Percentiles rank a stretch among this genome's conserved stretches.
Evolutionary conservation across 1,140 invertebrate genomes (phyloP).

Genomic region (Micrasema longulum): DNA sequence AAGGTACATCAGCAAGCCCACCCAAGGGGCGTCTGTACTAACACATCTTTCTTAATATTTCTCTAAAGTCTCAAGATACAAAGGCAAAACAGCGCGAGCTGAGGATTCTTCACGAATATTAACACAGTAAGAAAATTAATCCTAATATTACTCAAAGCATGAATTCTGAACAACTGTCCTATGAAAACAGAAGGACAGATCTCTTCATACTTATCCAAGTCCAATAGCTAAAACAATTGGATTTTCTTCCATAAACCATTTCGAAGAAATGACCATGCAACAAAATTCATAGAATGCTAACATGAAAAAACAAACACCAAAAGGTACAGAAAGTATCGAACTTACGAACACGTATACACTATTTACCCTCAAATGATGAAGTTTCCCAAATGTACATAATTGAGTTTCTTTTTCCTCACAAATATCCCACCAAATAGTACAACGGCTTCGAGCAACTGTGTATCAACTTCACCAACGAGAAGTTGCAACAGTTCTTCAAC

Average conservation of each 20-base stretch:
- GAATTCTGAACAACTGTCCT: neutral
- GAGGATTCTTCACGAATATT: neutral
- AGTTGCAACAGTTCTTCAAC: constrained; percentile 98
- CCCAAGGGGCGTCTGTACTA: neutral
- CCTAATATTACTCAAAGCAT: neutral
- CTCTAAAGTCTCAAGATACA: too few species aligned
- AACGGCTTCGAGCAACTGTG: constrained; percentile 99
- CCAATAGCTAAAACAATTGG: constrained; percentile 6
- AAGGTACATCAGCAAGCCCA: constrained; percentile 75
- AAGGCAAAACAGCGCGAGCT: neutral
- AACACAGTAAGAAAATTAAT: constrained; percentile 12
- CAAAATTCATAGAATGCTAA: neutral
- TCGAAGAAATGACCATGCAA: constrained; percentile 2
- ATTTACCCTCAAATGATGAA: neutral
- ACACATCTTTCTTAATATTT: too few species aligned
- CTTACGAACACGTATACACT: neutral
- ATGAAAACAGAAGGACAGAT: neutral
- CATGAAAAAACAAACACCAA: neutral
- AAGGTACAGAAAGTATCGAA: constrained; percentile 9
- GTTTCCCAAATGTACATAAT: constrained; percentile 9
- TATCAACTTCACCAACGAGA: constrained; percentile 99
- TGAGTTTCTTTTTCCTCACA: constrained; percentile 13
- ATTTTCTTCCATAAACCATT: neutral
- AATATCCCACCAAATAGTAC: constrained; percentile 70
- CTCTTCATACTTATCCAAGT: neutral